Base-by-base conservation (phyloP, 2,888 invertebrate genomes). In the Cosmopolites sordidus region DNA sequence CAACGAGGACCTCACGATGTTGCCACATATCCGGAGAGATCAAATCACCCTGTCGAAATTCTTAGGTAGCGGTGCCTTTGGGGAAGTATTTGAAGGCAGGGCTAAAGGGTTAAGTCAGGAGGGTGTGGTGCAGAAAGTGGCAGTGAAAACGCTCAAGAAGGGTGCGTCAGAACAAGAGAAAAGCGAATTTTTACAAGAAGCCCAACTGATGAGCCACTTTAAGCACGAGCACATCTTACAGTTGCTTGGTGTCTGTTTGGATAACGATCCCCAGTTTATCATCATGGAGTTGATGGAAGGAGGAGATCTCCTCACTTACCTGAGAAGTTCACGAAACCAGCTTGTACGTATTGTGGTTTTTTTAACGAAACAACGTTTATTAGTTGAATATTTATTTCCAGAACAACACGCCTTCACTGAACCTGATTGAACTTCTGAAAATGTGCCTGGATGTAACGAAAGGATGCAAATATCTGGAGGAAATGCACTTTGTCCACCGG, bases 271-370 rank as follows among this genome's bases (percentile, higher is more conserved):
- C 5, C 89, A 93, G 66, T 91, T 92, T 64, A 86, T 99, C 58
- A 88, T 99, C 42, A 86, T 98, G 82, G 98, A 99, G 72, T 80
- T 98, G 14, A 99, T 99, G 99, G 92, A 95, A 72, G 95, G 91
- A 2, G 97, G 98, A 0, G 98, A 98, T 75, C 76, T 99, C 51
- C 78, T 97, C 27, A 92, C 90, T 53, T 98, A 93, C 72, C 77
- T 99, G 41, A 78, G 96, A 48, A 83, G 85, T 3, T 90, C 90
- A 62, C 79, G 96, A 50, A 84, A 89, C 37, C 79, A 83, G n/a
- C 72, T 82, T 69, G 89, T 89, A 74, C 73, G 73, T 67, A 30
- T 12, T n/a, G n/a, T 16, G 15, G 2, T 11, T 9, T 9, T n/a
- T 9, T 33, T 33, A 9, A 33, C 11, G 11, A 33, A 33, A 33